phyloP scores from a whole-genome alignment of 1,140 invertebrate genomes.

The Drosophila takahashii region DNA sequence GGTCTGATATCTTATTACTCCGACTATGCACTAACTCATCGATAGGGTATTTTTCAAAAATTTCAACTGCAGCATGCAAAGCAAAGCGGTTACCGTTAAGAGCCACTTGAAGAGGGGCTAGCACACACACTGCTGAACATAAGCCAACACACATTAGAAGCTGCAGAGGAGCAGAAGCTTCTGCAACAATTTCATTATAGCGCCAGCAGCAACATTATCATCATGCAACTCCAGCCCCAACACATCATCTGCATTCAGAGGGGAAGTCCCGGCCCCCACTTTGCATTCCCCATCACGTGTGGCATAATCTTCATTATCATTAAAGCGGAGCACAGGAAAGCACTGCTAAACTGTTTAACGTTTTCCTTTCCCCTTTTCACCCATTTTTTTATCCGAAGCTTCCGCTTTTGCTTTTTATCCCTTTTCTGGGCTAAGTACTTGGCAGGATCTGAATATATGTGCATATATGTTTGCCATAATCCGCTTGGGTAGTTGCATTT shows the following conservation, averaged over 20 bases:
- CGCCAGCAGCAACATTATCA: constrained; percentile 41
- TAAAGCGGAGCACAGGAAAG: constrained; percentile 65
- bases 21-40: background rate
- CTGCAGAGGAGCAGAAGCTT: constrained; percentile 21
- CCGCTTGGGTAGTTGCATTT: constrained; percentile 65
- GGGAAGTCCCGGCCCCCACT: background rate
- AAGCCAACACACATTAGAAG: constrained; percentile 4
- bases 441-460: constrained; percentile 24
- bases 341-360: constrained; percentile 75
- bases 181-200: constrained; percentile 69
- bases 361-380: constrained; percentile 26
- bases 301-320: constrained; percentile 80
- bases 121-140: constrained; percentile 20
- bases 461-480: constrained; percentile 40
- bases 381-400: constrained; percentile 40
- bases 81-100: constrained; percentile 74
- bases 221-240: constrained; percentile 41
- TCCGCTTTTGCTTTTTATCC: constrained; percentile 53
- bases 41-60: constrained; percentile 13
- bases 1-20: background rate
- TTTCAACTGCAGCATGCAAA: constrained; percentile 45
- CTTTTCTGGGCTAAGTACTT: constrained; percentile 39
- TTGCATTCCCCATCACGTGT: constrained; percentile 5
- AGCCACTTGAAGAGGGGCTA: constrained; percentile 64
- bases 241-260: constrained; percentile 56